Conservation (phyloP, 1,140 invertebrate genomes). For the Himalopsyche phryganea region DNA sequence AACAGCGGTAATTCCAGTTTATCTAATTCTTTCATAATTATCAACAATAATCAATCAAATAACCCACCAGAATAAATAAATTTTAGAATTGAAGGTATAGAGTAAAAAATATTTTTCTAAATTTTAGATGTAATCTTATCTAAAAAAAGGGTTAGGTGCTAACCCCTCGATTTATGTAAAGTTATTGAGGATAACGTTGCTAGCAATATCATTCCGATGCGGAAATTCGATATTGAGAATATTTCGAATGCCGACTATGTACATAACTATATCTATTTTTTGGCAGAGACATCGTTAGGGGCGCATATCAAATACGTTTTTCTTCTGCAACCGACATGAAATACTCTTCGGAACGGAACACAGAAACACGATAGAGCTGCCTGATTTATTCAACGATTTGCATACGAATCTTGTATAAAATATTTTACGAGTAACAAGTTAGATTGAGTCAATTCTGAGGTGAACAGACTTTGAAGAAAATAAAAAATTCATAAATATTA, state of each 20-base stretch:
- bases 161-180: slow-evolving; percentile 12
- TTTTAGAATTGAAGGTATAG: too few species aligned
- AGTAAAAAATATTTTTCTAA: too few species aligned
- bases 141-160: too few species aligned
- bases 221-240: slow-evolving; percentile 19
- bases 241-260: slow-evolving; percentile 16
- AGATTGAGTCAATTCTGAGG: background rate
- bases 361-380: slow-evolving; percentile 13
- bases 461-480: too few species aligned
- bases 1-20: too few species aligned
- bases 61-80: too few species aligned
- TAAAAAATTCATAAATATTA: too few species aligned
- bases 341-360: slow-evolving; percentile 9
- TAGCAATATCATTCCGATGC: slow-evolving; percentile 7
- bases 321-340: slow-evolving; percentile 3
- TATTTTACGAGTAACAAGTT: slow-evolving; percentile 7
- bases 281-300: slow-evolving; percentile 1
- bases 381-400: slow-evolving; percentile 11
- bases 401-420: slow-evolving; percentile 19
- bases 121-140: too few species aligned
- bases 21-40: too few species aligned
- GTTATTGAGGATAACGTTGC: slow-evolving; percentile 15
- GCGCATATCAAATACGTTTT: slow-evolving; percentile 7
- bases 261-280: slow-evolving; percentile 3
- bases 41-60: too few species aligned